Base-by-base conservation (phyloP, 30 jellyfish, hydroid and myxozoan genomes). In the Chrysaora quinquecirrha region DNA sequence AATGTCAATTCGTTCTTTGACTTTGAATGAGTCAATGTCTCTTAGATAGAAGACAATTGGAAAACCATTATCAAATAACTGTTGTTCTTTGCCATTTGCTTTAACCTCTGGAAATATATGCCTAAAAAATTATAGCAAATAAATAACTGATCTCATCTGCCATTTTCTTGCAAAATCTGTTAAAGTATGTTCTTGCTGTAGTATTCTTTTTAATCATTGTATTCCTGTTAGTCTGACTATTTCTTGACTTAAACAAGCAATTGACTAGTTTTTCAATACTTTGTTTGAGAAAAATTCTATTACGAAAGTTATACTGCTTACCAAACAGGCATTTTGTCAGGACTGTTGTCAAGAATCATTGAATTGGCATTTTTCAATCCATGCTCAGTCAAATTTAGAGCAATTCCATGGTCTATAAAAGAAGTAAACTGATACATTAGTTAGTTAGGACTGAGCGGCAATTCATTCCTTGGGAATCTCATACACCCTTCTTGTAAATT, bases 11-110 rank as follows among this genome's bases (percentile, higher is more conserved):
- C 77, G 34, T 22, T 43, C 80, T 38, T 66, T 62, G 1, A 81
- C 64, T 48, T 70, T 71, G 25, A 60, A 32, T 2, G 25, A 19
- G 21, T 47, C 80, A 29, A 60, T 30, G 34, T 82, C 71, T 34
- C 95, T 48, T 19, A 89, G 25, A 61, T 73, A 90, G 48, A 83
- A 83, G 22, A 75, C 47, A 14, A 64, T 78, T 35, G 94, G 94
- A 32, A 34, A 83, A 16, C 64, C 33, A 65, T 23, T 73, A 22
- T 62, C 83, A n/a, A 56, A 28, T 20, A 38, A 27, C 27, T 64
- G 49, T 56, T 64, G 32, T 1, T 24, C 34, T 0, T 30, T n/a
- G 2, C 22, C 72, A 10, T n/a, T 28, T 1, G 18, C 21, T 7
- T 20, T 52, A 46, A 58, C 68, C 24, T 75, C 75, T 75, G 86